A percentile compares a stretch with the other conserved stretches of the same genome.
Conservation (phyloP, 2,888 invertebrate genomes). For the Allolobophora icterica region DNA sequence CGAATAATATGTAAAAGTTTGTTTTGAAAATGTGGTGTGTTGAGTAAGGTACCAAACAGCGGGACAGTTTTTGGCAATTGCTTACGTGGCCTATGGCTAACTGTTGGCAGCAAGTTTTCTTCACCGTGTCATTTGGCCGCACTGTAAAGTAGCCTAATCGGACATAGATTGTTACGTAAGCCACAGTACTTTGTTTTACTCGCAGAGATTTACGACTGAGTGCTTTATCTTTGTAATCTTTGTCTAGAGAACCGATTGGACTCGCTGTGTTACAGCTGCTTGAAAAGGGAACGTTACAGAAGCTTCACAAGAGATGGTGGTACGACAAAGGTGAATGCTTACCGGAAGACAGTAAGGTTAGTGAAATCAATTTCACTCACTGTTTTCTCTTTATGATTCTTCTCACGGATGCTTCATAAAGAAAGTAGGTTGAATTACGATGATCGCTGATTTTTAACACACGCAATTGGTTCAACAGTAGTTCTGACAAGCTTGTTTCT, state of each 20-base stretch:
- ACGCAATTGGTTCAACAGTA: too few species aligned
- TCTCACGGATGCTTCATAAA: background rate
- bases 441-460: too few species aligned
- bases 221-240: background rate
- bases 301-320: slow-evolving; percentile 95
- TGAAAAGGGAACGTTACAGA: slow-evolving; percentile 88
- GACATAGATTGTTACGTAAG: background rate
- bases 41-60: too few species aligned
- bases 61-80: background rate
- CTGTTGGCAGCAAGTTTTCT: background rate
- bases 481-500: too few species aligned
- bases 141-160: background rate
- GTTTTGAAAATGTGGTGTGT: too few species aligned
- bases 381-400: background rate
- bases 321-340: slow-evolving; percentile 74
- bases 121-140: background rate
- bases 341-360: slow-evolving; percentile 41
- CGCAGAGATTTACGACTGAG: background rate
- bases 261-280: slow-evolving; percentile 86
- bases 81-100: too few species aligned
- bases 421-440: too few species aligned
- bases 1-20: too few species aligned
- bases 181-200: background rate
- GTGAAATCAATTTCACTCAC: background rate
- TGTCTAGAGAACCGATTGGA: slow-evolving; percentile 85